Base-by-base conservation (phyloP, 2,888 invertebrate genomes). In the Lycaena phlaeas region DNA sequence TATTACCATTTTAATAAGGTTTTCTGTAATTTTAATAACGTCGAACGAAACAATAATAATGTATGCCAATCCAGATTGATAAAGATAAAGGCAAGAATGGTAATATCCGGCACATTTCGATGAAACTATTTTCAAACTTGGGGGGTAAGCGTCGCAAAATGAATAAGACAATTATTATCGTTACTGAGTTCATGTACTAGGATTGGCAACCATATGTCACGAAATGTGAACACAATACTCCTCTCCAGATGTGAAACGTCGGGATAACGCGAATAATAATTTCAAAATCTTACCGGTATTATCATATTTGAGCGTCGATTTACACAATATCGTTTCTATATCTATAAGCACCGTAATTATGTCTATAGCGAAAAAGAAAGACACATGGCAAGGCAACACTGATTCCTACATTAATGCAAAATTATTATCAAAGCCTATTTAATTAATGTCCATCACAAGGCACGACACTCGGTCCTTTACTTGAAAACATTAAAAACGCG, bases 351-450 rank as follows among this genome's bases (percentile, higher is more conserved):
- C 79, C 78, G 64, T 68, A 72, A 37, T 74, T 71, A 71, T 56
- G 63, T 69, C 64, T 70, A 75, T 67, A 69, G 78, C 79, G 73
- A 68, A 70, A n/a, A 81, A 75, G 78, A 78, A 82, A 79, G 82
- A 81, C 82, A 84, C 84, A 68, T 73, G 76, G 77, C 82, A 84
- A 84, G 84, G 84, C 84, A 82, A 81, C 81, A 81, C 75, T 66
- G 71, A 77, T 70, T 55, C 57, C 66, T 74, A 77, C 61, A 63
- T 61, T 68, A 68, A 60, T 61, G 61, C 68, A 61, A 63, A 71
- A 69, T 64, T 66, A 72, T 64, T 68, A 61, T 64, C 52, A 54
- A 61, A 64, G 63, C 63, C 43, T 45, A 68, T 60, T 61, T 59
- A 61, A 61, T 59, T 61, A 56, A 59, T 56, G 58, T 64, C 61